Conservation (phyloP, 2,113 vertebrate species). For the Rhineura floridana region DNA sequence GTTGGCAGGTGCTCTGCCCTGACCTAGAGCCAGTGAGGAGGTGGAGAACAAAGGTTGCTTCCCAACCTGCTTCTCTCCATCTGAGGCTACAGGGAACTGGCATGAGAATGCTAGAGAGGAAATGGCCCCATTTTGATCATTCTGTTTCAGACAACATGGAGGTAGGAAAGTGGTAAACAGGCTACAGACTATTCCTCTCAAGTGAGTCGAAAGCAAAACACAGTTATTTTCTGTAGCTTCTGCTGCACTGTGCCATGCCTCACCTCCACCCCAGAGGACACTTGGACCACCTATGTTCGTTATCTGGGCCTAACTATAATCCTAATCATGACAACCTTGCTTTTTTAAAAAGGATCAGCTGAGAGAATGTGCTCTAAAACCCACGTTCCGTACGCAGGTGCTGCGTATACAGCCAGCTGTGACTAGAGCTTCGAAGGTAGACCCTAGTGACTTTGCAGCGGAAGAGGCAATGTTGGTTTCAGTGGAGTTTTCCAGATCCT, state of each 20-base stretch:
- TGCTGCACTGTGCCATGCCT: not conserved
- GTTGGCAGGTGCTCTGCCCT: not conserved
- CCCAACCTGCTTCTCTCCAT: not conserved
- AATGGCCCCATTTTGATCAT: not conserved
- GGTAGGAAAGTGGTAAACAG: not conserved
- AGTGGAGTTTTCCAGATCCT: too few species aligned
- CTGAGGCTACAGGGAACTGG: not conserved
- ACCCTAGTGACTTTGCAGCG: too few species aligned
- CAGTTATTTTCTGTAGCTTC: not conserved
- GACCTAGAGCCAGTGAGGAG: too few species aligned
- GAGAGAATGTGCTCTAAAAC: not conserved
- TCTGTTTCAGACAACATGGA: not conserved
- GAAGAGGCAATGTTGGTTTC: too few species aligned
- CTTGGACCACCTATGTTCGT: too few species aligned
- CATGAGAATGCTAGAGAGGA: not conserved
- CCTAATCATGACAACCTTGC: not conserved
- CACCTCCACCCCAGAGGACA: too few species aligned
- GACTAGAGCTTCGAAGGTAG: too few species aligned
- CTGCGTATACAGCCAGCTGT: too few species aligned
- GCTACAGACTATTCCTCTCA: not conserved
- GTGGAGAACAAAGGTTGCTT: not conserved
- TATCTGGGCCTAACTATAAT: not conserved
- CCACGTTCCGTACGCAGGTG: too few species aligned
- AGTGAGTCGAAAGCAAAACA: not conserved
- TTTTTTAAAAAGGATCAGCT: too few species aligned